phyloP scores from a whole-genome alignment of 1,140 invertebrate species.

The Diploscapter pachys region DNA sequence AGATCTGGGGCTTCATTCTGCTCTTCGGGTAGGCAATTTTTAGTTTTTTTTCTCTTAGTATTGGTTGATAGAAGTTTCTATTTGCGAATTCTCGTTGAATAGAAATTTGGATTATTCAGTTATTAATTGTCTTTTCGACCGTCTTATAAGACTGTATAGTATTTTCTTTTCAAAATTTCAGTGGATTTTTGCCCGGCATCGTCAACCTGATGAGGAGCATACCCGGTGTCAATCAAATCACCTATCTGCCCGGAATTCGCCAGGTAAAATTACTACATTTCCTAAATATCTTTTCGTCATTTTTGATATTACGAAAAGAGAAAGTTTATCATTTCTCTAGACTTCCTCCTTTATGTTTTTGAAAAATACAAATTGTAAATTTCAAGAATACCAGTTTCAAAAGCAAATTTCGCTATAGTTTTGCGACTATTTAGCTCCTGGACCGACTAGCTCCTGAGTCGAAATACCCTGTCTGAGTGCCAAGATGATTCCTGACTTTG shows the following conservation, averaged over 20 bases:
- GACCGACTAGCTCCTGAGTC: constrained; percentile 54
- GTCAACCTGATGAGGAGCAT: constrained; percentile 69
- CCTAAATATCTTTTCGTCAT: constrained; percentile 1
- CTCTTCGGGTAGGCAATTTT: constrained; percentile 65
- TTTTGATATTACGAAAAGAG: neutral
- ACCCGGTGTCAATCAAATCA: constrained; percentile 67
- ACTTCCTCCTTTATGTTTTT: neutral
- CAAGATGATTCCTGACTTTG: too few species aligned
- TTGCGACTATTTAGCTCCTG: constrained; percentile 45
- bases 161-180: constrained; percentile 53
- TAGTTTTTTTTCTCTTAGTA: constrained; percentile 31
- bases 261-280: constrained; percentile 60
- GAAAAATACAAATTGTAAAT: neutral
- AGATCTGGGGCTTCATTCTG: constrained; percentile 73
- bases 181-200: constrained; percentile 70
- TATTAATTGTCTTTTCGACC: neutral
- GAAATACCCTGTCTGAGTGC: constrained; percentile 51
- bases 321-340: neutral
- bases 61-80: constrained; percentile 5
- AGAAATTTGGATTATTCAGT: too few species aligned
- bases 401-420: neutral
- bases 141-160: neutral
- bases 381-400: neutral
- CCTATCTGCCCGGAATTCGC: constrained; percentile 67
- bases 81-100: too few species aligned